Conservation (phyloP, 92 coral and sea anemone species). For the Phenganax subtilis region DNA sequence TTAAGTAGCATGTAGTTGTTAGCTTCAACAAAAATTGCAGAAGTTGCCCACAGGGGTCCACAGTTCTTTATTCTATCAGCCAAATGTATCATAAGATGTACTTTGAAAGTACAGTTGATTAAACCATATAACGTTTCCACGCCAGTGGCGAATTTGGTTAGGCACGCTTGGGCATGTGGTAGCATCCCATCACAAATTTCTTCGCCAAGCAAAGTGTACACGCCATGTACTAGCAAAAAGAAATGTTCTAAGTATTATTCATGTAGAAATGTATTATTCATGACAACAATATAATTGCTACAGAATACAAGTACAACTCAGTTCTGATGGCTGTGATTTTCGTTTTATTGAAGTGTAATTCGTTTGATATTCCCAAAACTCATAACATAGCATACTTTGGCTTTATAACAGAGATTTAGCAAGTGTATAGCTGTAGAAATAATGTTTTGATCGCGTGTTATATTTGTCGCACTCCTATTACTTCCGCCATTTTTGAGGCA, state of each 20-base stretch:
- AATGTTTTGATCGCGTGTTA: too few species aligned
- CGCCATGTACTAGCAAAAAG: constrained; percentile 35
- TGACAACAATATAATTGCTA: constrained; percentile 6
- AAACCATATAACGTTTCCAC: constrained; percentile 17
- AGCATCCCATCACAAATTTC: background rate
- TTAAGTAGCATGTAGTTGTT: background rate
- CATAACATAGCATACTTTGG: too few species aligned
- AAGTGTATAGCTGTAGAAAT: too few species aligned
- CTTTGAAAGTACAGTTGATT: constrained; percentile 9
- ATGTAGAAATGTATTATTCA: constrained; percentile 18
- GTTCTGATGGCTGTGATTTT: too few species aligned
- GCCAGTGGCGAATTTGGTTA: background rate
- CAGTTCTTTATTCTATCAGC: constrained; percentile 10
- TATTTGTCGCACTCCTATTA: too few species aligned
- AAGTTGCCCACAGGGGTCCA: constrained; percentile 22
- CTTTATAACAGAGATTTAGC: too few species aligned
- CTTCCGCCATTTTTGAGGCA: too few species aligned
- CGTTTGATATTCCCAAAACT: too few species aligned
- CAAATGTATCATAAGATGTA: constrained; percentile 19
- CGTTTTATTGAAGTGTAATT: too few species aligned
- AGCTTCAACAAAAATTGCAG: background rate
- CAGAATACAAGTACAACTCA: too few species aligned
- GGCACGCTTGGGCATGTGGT: background rate
- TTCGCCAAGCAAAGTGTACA: constrained; percentile 23
- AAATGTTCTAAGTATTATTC: constrained; percentile 5